Evolutionary conservation across 1,140 invertebrate genomes (phyloP).

Genomic region (Mercenaria mercenaria): DNA sequence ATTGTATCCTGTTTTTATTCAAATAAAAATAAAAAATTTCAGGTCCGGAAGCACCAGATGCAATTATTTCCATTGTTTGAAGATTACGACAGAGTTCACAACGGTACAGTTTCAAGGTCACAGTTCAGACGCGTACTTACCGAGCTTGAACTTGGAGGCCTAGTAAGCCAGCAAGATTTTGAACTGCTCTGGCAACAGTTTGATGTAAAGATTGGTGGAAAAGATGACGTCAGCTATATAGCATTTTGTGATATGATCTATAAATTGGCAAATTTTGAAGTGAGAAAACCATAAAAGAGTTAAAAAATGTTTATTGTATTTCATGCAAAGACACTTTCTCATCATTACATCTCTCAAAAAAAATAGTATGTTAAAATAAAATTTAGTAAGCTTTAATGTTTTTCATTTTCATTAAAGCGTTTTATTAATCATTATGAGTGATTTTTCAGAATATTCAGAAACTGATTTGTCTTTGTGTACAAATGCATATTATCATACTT

Average conservation of each 20-base stretch:
- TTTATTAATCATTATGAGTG: background rate
- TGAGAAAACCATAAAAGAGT: slow-evolving; percentile 78
- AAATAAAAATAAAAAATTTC: slow-evolving; percentile 20
- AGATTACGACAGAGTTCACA: slow-evolving; percentile 85
- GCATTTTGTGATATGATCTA: slow-evolving; percentile 85
- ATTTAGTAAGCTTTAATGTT: background rate
- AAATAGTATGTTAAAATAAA: background rate
- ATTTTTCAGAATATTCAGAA: too few relatives aligned
- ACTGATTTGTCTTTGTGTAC: too few relatives aligned
- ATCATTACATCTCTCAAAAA: background rate
- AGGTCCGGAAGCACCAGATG: slow-evolving; percentile 83
- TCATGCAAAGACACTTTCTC: background rate
- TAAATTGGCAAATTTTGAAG: slow-evolving; percentile 83
- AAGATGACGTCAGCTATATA: slow-evolving; percentile 84
- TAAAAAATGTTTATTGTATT: background rate
- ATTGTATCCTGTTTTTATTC: too few relatives aligned
- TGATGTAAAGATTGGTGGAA: slow-evolving; percentile 82
- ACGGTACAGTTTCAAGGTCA: slow-evolving; percentile 83
- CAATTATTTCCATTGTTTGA: slow-evolving; percentile 86
- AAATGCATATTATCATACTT: too few relatives aligned
- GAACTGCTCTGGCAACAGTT: slow-evolving; percentile 82
- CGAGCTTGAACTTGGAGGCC: slow-evolving; percentile 83
- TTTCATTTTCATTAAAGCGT: background rate
- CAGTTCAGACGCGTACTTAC: slow-evolving; percentile 85
- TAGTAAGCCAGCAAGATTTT: slow-evolving; percentile 82